These are phyloP conservation scores for Psettodes erumei DNA, from an alignment of 2,113 vertebrate genomes.

Conservation along the genomic window DNA sequence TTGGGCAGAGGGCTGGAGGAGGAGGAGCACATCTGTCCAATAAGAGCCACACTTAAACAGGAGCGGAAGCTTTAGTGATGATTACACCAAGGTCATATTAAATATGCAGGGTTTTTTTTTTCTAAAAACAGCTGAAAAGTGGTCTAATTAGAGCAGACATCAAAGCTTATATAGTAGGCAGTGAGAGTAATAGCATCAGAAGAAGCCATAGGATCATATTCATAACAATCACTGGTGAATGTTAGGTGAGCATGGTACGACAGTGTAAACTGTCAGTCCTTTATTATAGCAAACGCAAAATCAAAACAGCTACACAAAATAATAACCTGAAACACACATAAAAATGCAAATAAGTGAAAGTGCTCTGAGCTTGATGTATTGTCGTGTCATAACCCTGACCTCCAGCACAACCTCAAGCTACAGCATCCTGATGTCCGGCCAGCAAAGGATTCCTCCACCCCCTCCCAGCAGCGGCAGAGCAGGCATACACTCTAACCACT, in stretches of 20 bases:
- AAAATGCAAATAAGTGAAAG: not conserved
- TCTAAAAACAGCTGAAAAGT: constrained; percentile 48
- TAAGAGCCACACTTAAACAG: constrained; percentile 32
- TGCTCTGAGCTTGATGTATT: not conserved
- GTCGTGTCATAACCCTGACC: not conserved
- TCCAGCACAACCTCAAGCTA: not conserved
- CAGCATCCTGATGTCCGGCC: not conserved
- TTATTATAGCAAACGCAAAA: not conserved
- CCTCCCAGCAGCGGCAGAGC: not conserved
- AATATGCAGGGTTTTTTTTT: constrained; percentile 28
- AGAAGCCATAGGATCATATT: constrained; percentile 35
- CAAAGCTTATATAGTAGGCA: constrained; percentile 41
- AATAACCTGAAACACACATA: not conserved
- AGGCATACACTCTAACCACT: not conserved
- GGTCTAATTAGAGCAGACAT: constrained; percentile 60
- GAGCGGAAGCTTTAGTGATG: constrained; percentile 43
- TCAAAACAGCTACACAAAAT: not conserved
- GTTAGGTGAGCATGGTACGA: not conserved
- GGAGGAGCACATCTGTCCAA: constrained; percentile 42
- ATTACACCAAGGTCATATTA: constrained; percentile 54
- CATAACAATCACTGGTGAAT: constrained; percentile 23
- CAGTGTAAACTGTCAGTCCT: not conserved
- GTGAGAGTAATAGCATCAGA: constrained; percentile 33
- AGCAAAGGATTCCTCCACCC: constrained; percentile 1
- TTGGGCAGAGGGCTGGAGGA: constrained; percentile 11